A percentile compares a stretch with the other conserved stretches of the same genome.
Conservation (phyloP, 2,888 invertebrate genomes). For the Cosmopolites sordidus region DNA sequence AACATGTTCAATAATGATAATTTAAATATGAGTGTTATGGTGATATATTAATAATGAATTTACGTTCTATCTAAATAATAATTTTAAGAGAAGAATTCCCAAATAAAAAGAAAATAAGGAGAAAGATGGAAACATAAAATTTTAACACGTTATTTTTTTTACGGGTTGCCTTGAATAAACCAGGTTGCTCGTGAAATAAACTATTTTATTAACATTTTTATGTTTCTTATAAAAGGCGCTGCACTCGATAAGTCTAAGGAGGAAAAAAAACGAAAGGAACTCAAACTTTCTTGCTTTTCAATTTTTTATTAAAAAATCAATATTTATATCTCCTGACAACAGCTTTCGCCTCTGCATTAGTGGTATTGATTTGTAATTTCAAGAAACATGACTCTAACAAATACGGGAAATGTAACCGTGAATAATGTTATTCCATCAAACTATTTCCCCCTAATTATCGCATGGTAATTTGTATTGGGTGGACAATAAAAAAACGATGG, state of each 20-base stretch:
- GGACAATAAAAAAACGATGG: too few relatives aligned
- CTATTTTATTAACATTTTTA: neutral
- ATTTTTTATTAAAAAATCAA: neutral
- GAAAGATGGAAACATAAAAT: neutral
- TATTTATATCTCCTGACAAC: neutral
- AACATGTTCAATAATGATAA: too few relatives aligned
- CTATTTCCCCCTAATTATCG: too few relatives aligned
- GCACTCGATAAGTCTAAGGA: neutral
- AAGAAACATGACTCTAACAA: neutral
- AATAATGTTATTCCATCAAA: neutral
- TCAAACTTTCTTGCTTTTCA: neutral
- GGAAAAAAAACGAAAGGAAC: neutral
- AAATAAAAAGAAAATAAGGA: neutral
- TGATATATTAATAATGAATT: too few relatives aligned
- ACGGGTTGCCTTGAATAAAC: neutral
- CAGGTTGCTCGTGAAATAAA: neutral
- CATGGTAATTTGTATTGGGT: too few relatives aligned
- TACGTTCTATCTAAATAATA: too few relatives aligned
- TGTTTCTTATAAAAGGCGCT: neutral
- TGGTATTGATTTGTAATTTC: constrained; percentile 1
- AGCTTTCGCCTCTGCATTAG: constrained; percentile 1
- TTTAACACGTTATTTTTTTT: neutral
- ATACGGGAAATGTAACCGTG: neutral
- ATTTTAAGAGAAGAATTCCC: too few relatives aligned
- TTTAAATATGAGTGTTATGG: too few relatives aligned